Base-by-base conservation (phyloP, 2,888 invertebrate species). In the Pristionchus fissidentatus region DNA sequence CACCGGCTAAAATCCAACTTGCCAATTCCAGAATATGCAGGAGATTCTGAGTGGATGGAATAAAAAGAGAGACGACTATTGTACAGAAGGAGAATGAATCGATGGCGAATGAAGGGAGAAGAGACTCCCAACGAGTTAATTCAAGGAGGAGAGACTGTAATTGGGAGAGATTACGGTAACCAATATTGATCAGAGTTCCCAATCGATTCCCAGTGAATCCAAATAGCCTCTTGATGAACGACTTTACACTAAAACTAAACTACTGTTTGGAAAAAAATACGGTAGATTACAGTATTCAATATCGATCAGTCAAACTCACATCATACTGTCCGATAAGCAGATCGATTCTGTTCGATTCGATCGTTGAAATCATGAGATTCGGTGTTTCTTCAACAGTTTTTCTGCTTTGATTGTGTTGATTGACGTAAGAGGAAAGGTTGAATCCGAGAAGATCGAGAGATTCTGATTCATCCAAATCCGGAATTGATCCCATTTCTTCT, bases 11-110 rank as follows among this genome's bases (percentile, higher is more conserved):
- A 29, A 52, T 26, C 70, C 52, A 83, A 41, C 73, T 52, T 55
- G 83, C 49, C 5, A 70, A n/a, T 32, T 83, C 83, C n/a, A 83
- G 29, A 32, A 55, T 32, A 38, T 70, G 73, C 8, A 83, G 83
- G 35, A 73, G 41, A 55, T 35, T 55, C n/a, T 55, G 46, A 26
- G 41, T 49, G 35, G 70, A 73, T 10, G 70, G 43, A 3, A 43
- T 73, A 55, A 73, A 83, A 26, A 83, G 52, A 73, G 70, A 70
- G 29, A 73, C 10, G 10, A 70, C 19, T 38, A 73, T 73, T n/a
- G 83, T 52, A 73, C 83, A 83, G 55, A 73, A 83, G 73, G 70
- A 73, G 73, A 83, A 57, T 0, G 83, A 83, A 55, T 49, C 7
- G 3, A 83, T 29, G 26, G 55, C 41, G 32, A 29, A 83, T 38